Base-by-base conservation (phyloP, 1,140 invertebrate genomes). In the Ceratosolen fusciceps region DNA sequence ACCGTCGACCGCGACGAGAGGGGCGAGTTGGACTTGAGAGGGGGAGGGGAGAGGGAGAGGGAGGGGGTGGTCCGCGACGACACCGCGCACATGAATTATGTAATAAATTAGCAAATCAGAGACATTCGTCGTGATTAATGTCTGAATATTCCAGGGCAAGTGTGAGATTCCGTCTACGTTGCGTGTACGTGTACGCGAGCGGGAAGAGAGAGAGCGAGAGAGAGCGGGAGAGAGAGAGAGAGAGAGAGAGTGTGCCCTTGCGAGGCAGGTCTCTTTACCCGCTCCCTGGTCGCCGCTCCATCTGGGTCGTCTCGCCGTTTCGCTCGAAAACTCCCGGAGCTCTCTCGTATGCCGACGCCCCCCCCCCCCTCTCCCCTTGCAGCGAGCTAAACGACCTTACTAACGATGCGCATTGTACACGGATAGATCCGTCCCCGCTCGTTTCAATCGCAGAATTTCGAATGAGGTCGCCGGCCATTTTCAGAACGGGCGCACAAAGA, bases 61-160 rank as follows among this genome's bases (percentile, higher is more conserved):
- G n/a, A n/a, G n/a, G n/a, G n/a, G 34, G 19, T 39, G 62, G 24
- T 26, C n/a, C 37, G 62, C 29, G 31, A 26, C 29, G 49, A 68
- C n/a, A n/a, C 39, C 19, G n/a, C 14, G 37, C 82, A 82, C 80
- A 86, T 85, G 85, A 84, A 85, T 85, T 84, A 84, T 85, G 84
- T 81, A 83, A 83, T 82, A 82, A 85, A 85, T 85, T 84, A 84
- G 77, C 81, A 72, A 82, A 82, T 83, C 80, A 81, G 76, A 81
- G 80, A 80, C 76, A 79, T 83, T 80, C 72, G 74, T 58, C 58
- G 77, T 81, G 81, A 82, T 81, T 82, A 81, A 82, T 79, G 72
- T 79, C 78, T 77, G 81, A 82, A 85, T 84, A 79, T 81, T 81
- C 71, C 16, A 74, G 71, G 9, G 12, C 5, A 12, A 43, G 39